A percentile compares a stretch with the other conserved stretches of the same genome.
Evolutionary conservation across 2,888 invertebrate species (phyloP).

Genomic region (Morpho helenor): DNA sequence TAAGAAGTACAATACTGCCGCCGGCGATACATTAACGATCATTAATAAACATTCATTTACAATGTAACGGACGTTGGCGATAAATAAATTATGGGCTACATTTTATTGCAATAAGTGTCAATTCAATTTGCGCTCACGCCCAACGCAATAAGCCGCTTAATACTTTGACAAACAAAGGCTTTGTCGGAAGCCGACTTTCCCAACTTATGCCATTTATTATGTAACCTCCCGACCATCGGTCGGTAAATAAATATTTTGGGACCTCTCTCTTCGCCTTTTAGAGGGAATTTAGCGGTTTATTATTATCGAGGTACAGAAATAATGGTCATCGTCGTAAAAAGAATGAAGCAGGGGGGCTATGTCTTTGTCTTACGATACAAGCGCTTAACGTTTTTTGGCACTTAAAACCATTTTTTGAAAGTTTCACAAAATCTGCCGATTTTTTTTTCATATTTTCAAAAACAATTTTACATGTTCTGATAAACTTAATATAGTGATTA

Average conservation of each 20-base stretch:
- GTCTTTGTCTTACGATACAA: too few relatives aligned
- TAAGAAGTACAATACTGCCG: too few relatives aligned
- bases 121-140: constrained; percentile 39
- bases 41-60: constrained; percentile 32
- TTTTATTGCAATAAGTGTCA: constrained; percentile 35
- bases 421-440: too few relatives aligned
- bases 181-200: constrained; percentile 42
- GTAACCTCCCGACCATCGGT: constrained; percentile 41
- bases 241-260: constrained; percentile 39
- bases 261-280: constrained; percentile 23
- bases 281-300: constrained; percentile 12
- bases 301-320: constrained; percentile 11
- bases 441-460: too few relatives aligned
- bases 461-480: too few relatives aligned
- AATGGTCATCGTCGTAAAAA: too few relatives aligned
- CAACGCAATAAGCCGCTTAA: constrained; percentile 30
- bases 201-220: constrained; percentile 59
- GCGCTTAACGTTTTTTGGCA: too few relatives aligned
- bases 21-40: constrained; percentile 2
- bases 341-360: neutral
- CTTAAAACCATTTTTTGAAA: too few relatives aligned
- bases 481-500: too few relatives aligned
- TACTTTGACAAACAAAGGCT: constrained; percentile 41
- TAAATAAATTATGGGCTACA: constrained; percentile 33
- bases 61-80: constrained; percentile 29